phyloP scores from a whole-genome alignment of 92 coral and sea anemone species.

The Bergia sp. region DNA sequence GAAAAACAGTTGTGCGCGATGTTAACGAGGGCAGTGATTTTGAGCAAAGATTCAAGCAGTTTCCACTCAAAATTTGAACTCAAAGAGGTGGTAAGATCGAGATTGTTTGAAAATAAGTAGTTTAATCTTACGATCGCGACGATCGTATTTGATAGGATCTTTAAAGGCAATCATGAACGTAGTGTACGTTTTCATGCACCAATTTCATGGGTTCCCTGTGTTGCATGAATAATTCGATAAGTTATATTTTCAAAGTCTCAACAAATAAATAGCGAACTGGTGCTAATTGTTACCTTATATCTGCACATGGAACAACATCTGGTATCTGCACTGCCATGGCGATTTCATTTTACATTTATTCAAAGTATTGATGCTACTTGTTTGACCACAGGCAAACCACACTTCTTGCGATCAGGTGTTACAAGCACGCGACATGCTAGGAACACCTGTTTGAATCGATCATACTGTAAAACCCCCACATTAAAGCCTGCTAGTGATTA shows the following conservation, averaged over 20 bases:
- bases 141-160: background rate
- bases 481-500: no score
- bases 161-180: background rate
- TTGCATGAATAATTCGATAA: background rate
- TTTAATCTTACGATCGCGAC: background rate
- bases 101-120: background rate
- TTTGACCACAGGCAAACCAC: conserved; percentile 3
- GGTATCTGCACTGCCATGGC: background rate
- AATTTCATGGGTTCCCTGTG: background rate
- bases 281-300: no score
- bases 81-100: conserved; percentile 74
- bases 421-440: no score
- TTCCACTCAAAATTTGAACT: conserved; percentile 67
- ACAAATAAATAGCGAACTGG: background rate
- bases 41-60: conserved; percentile 62
- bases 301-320: background rate
- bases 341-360: background rate
- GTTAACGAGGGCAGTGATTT: conserved; percentile 85
- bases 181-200: no score
- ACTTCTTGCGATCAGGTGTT: no score
- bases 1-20: conserved; percentile 9
- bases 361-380: background rate
- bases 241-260: no score
- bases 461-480: no score
- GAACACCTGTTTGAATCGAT: no score